These are phyloP conservation scores for Eumeta japonica DNA, from an alignment of 1,140 invertebrate genomes.

Conservation along the genomic window DNA sequence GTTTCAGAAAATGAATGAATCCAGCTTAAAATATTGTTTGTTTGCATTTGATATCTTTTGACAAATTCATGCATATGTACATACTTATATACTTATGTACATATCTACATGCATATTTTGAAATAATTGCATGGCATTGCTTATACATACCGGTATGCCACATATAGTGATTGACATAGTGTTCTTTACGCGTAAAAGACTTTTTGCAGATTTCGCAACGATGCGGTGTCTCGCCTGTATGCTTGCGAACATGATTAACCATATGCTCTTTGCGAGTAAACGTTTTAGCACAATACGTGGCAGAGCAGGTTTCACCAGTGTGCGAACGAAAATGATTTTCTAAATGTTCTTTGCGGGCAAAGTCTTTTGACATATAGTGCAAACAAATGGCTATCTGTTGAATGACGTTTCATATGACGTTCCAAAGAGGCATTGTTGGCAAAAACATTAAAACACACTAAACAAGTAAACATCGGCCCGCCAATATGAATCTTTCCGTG, in stretches of 20 bases:
- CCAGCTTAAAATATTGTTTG: no score
- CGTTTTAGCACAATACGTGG: slow-evolving; percentile 79
- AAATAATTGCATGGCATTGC: no score
- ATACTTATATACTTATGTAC: no score
- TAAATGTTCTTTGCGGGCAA: slow-evolving; percentile 81
- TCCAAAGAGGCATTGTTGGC: no score
- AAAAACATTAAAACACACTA: no score
- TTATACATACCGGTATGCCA: slow-evolving; percentile 58
- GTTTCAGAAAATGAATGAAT: no score
- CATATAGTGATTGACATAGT: slow-evolving; percentile 84
- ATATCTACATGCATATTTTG: no score
- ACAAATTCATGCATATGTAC: no score
- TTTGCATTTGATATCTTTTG: no score
- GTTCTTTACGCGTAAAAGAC: slow-evolving; percentile 86
- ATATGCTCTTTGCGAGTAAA: slow-evolving; percentile 84
- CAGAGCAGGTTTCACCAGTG: slow-evolving; percentile 84
- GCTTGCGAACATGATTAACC: slow-evolving; percentile 80
- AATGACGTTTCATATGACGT: no score
- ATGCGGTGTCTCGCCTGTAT: slow-evolving; percentile 76
- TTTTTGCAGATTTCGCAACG: slow-evolving; percentile 75
- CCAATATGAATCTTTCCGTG: slow-evolving; percentile 81
- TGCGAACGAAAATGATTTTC: slow-evolving; percentile 81
- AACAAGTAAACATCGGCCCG: no score
- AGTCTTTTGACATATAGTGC: slow-evolving; percentile 83
- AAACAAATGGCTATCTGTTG: slow-evolving; percentile 77